Percentiles rank a stretch among this genome's conserved stretches.
Evolutionary conservation across 1,140 invertebrate genomes (phyloP).

Genomic region (Drosophila chauvacae): DNA sequence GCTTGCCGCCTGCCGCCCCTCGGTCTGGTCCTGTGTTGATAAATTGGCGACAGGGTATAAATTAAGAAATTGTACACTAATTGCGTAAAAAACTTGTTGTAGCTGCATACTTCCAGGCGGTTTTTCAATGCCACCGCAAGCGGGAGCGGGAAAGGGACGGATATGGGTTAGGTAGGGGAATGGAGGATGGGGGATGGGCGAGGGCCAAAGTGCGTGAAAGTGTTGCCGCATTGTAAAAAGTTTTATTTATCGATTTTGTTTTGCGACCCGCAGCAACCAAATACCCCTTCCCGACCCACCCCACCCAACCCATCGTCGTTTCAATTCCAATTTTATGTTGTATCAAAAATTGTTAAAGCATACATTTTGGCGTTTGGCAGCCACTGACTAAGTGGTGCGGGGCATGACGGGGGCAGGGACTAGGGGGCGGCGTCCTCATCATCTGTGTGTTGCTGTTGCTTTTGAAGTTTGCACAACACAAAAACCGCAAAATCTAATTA

Average conservation of each 20-base stretch:
- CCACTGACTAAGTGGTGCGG: constrained; percentile 38
- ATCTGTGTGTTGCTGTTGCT: constrained; percentile 65
- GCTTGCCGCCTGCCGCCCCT: constrained; percentile 1
- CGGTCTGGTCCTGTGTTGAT: constrained; percentile 63
- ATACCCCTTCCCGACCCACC: constrained; percentile 12
- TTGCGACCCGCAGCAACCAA: constrained; percentile 67
- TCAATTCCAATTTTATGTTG: constrained; percentile 81
- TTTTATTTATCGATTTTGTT: constrained; percentile 79
- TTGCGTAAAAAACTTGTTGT: constrained; percentile 82
- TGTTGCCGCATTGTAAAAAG: constrained; percentile 78
- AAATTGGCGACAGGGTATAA: constrained; percentile 84
- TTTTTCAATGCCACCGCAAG: constrained; percentile 73
- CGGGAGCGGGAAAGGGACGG: background rate
- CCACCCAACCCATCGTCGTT: constrained; percentile 1
- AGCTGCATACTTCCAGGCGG: constrained; percentile 72
- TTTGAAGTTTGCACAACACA: constrained; percentile 83
- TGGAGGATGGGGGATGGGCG: background rate
- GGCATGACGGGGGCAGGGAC: background rate
- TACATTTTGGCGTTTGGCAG: constrained; percentile 77
- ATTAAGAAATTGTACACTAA: constrained; percentile 84
- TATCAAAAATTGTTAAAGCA: constrained; percentile 78
- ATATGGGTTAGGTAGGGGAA: constrained; percentile 1
- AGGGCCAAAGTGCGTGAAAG: constrained; percentile 70
- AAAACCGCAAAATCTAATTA: constrained; percentile 83
- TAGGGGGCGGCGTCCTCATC: constrained; percentile 18